Evolutionary conservation across 2,113 vertebrate species (phyloP).

Genomic region (Pollimyrus isidori): DNA sequence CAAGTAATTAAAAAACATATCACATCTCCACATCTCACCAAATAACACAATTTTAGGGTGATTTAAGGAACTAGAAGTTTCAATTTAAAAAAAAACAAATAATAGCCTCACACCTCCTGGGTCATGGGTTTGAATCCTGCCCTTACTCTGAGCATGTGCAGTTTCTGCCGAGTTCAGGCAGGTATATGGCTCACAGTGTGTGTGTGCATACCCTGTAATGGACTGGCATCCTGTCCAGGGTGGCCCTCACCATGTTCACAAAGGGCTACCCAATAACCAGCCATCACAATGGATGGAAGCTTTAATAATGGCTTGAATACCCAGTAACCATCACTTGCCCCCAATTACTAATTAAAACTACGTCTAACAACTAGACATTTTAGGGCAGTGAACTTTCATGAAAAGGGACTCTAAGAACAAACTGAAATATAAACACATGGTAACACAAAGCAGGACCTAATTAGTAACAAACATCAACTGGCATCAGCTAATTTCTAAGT

Average conservation of each 20-base stretch:
- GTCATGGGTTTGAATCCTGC: background rate
- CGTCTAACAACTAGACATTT: background rate
- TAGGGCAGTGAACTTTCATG: background rate
- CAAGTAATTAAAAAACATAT: background rate
- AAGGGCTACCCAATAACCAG: background rate
- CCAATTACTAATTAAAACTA: background rate
- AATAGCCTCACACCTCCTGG: background rate
- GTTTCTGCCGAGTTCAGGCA: background rate
- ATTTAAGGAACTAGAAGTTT: background rate
- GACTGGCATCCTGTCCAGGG: background rate
- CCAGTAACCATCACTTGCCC: background rate
- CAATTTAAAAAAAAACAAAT: background rate
- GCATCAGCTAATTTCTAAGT: background rate
- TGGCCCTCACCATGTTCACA: background rate
- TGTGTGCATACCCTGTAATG: background rate
- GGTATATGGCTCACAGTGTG: background rate
- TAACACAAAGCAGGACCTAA: background rate
- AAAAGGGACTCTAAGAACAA: background rate
- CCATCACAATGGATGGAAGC: background rate
- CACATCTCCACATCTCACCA: background rate
- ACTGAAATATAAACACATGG: background rate
- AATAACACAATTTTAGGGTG: background rate
- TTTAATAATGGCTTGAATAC: background rate
- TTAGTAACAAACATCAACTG: background rate
- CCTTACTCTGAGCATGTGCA: background rate